Evolutionary conservation across 2,113 vertebrate genomes (phyloP), one percentile per base, ranked within the genome.

Genomic region (Lamprotornis superbus): DNA sequence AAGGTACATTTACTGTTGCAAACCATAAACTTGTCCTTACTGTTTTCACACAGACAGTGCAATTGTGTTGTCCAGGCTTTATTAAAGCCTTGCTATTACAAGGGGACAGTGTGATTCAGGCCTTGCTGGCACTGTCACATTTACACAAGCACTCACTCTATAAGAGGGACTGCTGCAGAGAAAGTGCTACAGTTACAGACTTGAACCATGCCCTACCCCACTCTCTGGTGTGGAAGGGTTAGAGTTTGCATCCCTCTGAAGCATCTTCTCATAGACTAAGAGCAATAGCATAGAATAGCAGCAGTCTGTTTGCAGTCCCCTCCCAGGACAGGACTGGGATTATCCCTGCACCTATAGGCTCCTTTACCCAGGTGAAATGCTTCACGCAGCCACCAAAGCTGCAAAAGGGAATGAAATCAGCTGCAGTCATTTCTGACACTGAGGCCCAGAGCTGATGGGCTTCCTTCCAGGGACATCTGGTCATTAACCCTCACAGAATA

Each of bases 391-490:
- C 59, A 25, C 16, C 15, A 14, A 56, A 49, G 49, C 69, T 78
- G 70, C 33, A 79, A 49, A 84, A 15, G 37, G 57, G 73, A 78
- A 74, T 52, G 31, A 88, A 91, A 83, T 88, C 56, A 77, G 82
- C 75, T 77, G 63, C 64, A 70, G 55, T 42, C 47, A 83, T 52
- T 83, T 60, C 60, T 92, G 85, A 67, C 73, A 67, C 68, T 15
- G 47, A 90, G 59, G 83, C 61, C 61, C 69, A 74, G 75, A 67
- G 78, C 78, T 70, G 63, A 80, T 92, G 79, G 92, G 93, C 76
- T 86, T 92, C 83, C 80, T 97, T 89, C 73, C 92, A 92, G 88
- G 65, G 95, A 96, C 94, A 96, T 90, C 93, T 96, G 96, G 88
- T 93, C 93, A 95, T 97, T 96, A 95, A 87, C 88, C 49, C 61